Base-by-base conservation (phyloP, 1,140 invertebrate genomes). In the Episyrphus balteatus region DNA sequence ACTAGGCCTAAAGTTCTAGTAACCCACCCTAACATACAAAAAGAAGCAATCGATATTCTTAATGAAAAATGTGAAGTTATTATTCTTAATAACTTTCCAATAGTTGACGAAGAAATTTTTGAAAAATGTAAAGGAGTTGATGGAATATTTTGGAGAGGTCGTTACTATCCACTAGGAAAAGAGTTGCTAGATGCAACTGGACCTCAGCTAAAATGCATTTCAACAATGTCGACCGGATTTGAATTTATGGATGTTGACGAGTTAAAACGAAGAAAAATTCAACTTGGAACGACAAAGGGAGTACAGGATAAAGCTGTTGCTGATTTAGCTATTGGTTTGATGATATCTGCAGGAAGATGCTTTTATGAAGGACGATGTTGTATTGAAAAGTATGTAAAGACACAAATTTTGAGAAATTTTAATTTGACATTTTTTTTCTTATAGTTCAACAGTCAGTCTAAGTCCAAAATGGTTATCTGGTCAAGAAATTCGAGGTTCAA, bases 221-320 rank as follows among this genome's bases (percentile, higher is more conserved):
- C 79, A 1, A 93, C 92, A 6, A 88, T 93, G 78, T 95, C 92
- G 1, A 93, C 94, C 11, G 94, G 65, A 43, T 75, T 83, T 58
- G 86, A 91, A 59, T 87, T 86, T 59, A 76, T 92, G 33, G 79
- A 88, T 65, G 55, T 89, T 2, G 54, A 66, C 1, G 81, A 81
- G 60, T 72, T 87, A 15, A 83, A 79, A 62, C 73, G 71, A 38
- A 73, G 80, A 53, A 75, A 78, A 26, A 83, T 91, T 38, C 76
- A 72, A 48, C 72, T 91, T 48, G 93, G 92, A 3, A 89, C 92
- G 57, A 96, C 93, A 2, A 92, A 92, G 17, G 81, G 82, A 56
- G 85, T 95, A 11, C 70, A 97, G 31, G 93, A 92, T 6, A 84
- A 91, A 70, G 86, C 92, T 3, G 88, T 87, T 17, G 90, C 92